Conservation (phyloP, 2,113 vertebrate genomes). For the Leptodactylus fuscus region DNA sequence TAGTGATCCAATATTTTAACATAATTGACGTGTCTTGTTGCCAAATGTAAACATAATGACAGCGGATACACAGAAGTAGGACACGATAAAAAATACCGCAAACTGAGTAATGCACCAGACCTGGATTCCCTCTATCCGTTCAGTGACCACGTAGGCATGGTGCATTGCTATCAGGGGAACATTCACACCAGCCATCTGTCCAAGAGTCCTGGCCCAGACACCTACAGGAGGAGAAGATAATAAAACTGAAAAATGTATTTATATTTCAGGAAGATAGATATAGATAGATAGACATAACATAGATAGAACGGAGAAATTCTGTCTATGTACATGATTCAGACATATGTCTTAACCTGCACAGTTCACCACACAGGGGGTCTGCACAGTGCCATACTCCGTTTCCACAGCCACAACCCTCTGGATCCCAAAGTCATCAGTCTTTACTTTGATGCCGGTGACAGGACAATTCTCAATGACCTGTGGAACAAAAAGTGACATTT, state of each 20-base stretch:
- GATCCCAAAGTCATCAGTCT: conserved; percentile 81
- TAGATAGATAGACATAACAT: neutral
- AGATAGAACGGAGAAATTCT: neutral
- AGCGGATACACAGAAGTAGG: neutral
- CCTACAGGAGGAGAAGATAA: conserved; percentile 70
- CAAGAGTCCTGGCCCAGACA: conserved; percentile 88
- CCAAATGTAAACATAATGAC: neutral
- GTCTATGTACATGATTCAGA: too few relatives aligned
- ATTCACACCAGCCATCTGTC: conserved; percentile 88
- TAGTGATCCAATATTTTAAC: neutral
- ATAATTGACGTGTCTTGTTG: neutral
- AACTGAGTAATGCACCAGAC: conserved; percentile 67
- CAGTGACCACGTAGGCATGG: conserved; percentile 94
- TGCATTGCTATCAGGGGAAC: conserved; percentile 94
- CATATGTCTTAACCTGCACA: conserved; percentile 82
- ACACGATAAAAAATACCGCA: conserved; percentile 10
- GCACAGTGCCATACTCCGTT: conserved; percentile 83
- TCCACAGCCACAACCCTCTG: conserved; percentile 85
- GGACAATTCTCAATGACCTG: conserved; percentile 96
- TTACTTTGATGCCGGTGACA: conserved; percentile 86
- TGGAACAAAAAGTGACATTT: neutral
- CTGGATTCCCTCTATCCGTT: conserved; percentile 96
- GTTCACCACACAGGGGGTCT: conserved; percentile 91
- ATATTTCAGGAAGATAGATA: neutral
- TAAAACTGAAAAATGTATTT: conserved; percentile 10